Conservation (phyloP, 1,140 invertebrate genomes). For the Zaprionus vittiger region DNA sequence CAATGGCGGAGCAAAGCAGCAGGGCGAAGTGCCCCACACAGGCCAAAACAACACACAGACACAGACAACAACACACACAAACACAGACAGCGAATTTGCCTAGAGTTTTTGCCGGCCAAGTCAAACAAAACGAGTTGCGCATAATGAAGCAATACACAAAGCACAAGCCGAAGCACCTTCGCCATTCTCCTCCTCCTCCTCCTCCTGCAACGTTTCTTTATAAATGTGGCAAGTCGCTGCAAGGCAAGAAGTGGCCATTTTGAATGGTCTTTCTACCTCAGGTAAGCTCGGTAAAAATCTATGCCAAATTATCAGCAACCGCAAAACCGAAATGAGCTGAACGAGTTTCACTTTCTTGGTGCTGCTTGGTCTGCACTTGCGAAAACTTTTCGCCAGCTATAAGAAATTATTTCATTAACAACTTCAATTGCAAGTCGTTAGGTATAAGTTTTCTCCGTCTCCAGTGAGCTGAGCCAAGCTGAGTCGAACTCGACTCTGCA, state of each 20-base stretch:
- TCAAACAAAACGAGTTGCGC: conserved; percentile 79
- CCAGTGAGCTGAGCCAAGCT: conserved; percentile 1
- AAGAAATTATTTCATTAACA: conserved; percentile 82
- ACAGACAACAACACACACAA: background rate
- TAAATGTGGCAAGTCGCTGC: conserved; percentile 57
- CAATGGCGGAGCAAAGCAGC: background rate
- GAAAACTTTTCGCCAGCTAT: conserved; percentile 51
- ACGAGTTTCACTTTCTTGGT: conserved; percentile 73
- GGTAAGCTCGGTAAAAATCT: conserved; percentile 53
- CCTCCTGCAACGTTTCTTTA: conserved; percentile 2
- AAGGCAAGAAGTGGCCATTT: conserved; percentile 33
- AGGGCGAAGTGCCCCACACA: background rate
- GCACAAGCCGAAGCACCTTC: conserved; percentile 14
- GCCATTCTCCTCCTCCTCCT: background rate
- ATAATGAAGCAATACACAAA: conserved; percentile 81
- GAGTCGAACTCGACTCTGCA: conserved; percentile 1
- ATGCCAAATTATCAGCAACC: conserved; percentile 68
- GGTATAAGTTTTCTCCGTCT: conserved; percentile 44
- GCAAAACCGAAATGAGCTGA: conserved; percentile 52
- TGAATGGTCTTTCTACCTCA: conserved; percentile 20
- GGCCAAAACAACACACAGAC: conserved; percentile 10
- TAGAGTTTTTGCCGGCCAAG: conserved; percentile 73
- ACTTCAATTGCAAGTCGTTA: conserved; percentile 73
- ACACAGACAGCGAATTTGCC: conserved; percentile 60
- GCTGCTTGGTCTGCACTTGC: conserved; percentile 11